Percentiles rank a stretch among this genome's conserved stretches.
phyloP scores from a whole-genome alignment of 2,888 invertebrate genomes.

The Aporophyla lueneburgensis region DNA sequence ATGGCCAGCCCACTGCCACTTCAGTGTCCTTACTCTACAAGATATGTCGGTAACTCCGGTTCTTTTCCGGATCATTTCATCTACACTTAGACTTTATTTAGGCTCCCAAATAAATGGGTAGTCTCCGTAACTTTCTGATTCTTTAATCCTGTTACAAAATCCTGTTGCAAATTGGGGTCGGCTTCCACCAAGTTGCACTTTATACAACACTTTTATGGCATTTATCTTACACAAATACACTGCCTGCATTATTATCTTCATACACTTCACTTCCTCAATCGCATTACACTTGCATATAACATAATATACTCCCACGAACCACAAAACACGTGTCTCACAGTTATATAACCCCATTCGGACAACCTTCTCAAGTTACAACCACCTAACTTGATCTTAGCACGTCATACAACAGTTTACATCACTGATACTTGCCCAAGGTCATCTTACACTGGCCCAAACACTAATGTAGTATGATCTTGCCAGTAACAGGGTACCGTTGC shows the following conservation, averaged over 20 bases:
- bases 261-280: conserved; percentile 32
- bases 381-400: conserved; percentile 65
- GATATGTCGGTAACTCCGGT: no score
- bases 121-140: background rate
- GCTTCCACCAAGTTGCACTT: background rate
- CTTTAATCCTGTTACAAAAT: background rate
- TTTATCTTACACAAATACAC: conserved; percentile 16
- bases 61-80: no score
- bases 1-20: no score
- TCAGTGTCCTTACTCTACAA: no score
- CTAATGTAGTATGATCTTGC: conserved; percentile 79
- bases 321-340: conserved; percentile 78
- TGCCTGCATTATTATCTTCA: conserved; percentile 26
- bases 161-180: background rate
- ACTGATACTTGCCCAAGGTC: conserved; percentile 60
- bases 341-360: conserved; percentile 82
- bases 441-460: conserved; percentile 66
- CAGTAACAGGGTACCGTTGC: conserved; percentile 81
- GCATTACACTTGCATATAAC: conserved; percentile 46
- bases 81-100: background rate
- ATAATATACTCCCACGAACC: conserved; percentile 65
- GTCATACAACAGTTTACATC: conserved; percentile 34
- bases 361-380: conserved; percentile 77
- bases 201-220: background rate
- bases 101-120: background rate